Evolutionary conservation across 2,113 vertebrate genomes (phyloP).

Genomic region (Ceyx melanurus): DNA sequence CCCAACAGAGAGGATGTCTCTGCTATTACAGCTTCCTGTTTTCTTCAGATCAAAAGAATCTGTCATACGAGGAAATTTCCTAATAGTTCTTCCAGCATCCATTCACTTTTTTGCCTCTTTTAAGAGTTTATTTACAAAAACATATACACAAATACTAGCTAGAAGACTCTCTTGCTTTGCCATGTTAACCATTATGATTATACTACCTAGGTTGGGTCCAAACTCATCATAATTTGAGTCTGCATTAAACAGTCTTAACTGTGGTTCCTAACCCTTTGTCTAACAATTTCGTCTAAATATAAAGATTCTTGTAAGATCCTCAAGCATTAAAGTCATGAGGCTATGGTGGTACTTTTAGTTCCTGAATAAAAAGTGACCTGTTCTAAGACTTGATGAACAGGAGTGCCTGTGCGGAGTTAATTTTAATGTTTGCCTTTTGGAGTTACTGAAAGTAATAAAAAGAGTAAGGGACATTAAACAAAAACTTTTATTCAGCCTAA

Average conservation of each 20-base stretch:
- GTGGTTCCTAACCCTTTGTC: neutral
- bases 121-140: neutral
- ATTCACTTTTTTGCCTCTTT: neutral
- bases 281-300: neutral
- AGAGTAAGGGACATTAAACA: neutral
- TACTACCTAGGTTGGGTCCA: neutral
- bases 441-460: neutral
- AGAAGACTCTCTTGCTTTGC: neutral
- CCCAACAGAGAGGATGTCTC: conserved; percentile 34
- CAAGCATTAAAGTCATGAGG: neutral
- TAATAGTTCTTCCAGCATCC: neutral
- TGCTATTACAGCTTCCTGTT: conserved; percentile 39
- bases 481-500: neutral
- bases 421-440: neutral
- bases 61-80: neutral
- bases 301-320: neutral
- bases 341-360: neutral
- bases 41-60: conserved; percentile 25
- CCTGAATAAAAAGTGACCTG: neutral
- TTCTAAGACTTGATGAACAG: neutral
- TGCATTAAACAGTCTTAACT: neutral
- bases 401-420: neutral
- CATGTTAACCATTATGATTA: neutral
- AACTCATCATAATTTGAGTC: neutral
- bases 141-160: neutral